Evolutionary conservation across 2,888 invertebrate species (phyloP).

Genomic region (Pilophorus perplexus): DNA sequence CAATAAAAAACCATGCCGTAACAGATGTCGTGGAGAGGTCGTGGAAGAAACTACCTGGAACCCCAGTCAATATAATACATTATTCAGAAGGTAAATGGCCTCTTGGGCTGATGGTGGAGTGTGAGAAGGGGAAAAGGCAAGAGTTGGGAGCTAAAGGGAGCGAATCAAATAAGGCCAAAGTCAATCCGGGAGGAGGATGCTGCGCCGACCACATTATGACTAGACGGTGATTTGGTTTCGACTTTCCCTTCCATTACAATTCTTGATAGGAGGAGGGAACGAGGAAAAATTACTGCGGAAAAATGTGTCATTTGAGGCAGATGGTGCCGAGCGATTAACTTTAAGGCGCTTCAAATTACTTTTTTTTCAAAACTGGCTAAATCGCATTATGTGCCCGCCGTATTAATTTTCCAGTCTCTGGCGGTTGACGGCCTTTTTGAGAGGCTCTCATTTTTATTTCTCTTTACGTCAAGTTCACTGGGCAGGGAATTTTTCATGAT

Average conservation of each 20-base stretch:
- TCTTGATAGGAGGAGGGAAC: background rate
- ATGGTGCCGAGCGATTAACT: background rate
- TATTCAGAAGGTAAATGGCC: slow-evolving; percentile 34
- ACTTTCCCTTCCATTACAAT: slow-evolving; percentile 10
- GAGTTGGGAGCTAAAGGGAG: slow-evolving; percentile 19
- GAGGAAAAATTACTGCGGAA: background rate
- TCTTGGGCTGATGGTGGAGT: slow-evolving; percentile 9
- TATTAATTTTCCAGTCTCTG: no score
- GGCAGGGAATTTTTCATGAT: no score
- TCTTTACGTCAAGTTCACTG: no score
- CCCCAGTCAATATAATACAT: slow-evolving; percentile 30
- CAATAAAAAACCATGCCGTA: slow-evolving; percentile 26
- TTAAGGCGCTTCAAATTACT: slow-evolving; percentile 9
- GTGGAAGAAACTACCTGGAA: slow-evolving; percentile 21
- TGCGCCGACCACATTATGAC: slow-evolving; percentile 22
- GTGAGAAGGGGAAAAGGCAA: no score
- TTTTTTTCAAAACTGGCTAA: background rate
- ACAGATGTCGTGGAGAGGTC: slow-evolving; percentile 29
- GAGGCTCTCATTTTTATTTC: no score
- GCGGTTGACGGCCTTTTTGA: no score
- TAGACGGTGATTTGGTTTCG: slow-evolving; percentile 19
- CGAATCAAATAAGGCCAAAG: slow-evolving; percentile 22
- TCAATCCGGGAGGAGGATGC: slow-evolving; percentile 6
- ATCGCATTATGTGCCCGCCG: background rate
- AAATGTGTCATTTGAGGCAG: slow-evolving; percentile 2